Percentiles rank a stretch among this genome's conserved stretches.
Evolutionary conservation across 1,140 invertebrate genomes (phyloP).

Genomic region (Drepana arcuata): DNA sequence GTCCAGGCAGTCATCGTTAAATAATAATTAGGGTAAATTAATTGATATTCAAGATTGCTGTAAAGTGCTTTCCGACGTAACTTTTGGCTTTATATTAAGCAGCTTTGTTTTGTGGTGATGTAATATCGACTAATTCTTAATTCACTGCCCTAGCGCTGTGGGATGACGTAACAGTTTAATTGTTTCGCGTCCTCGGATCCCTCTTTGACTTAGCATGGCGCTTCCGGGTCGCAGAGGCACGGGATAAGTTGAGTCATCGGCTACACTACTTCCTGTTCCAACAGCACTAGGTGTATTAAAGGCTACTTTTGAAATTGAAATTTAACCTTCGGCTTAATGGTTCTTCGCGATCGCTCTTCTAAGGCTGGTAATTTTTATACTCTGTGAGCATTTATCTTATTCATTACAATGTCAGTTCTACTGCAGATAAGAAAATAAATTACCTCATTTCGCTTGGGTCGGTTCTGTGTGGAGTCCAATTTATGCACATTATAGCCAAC

Average conservation of each 20-base stretch:
- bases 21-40: conserved; percentile 20
- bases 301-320: too few species aligned
- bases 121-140: too few species aligned
- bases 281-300: too few species aligned
- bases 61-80: too few species aligned
- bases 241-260: conserved; percentile 16
- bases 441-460: conserved; percentile 22
- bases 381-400: too few species aligned
- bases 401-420: conserved; percentile 6
- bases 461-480: conserved; percentile 29
- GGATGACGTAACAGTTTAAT: conserved; percentile 11
- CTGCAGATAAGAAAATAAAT: conserved; percentile 12
- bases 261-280: conserved; percentile 17
- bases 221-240: conserved; percentile 24
- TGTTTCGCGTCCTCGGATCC: conserved; percentile 12
- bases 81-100: too few species aligned
- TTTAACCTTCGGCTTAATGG: too few species aligned
- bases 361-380: too few species aligned
- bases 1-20: conserved; percentile 24
- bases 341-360: too few species aligned
- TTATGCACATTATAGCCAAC: conserved; percentile 26
- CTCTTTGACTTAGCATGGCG: conserved; percentile 18
- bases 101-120: too few species aligned
- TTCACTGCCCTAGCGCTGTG: too few species aligned
- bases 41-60: not conserved